These are phyloP conservation scores for Harlomillsia oculata DNA, from an alignment of 1,140 invertebrate species.

Conservation along the genomic window DNA sequence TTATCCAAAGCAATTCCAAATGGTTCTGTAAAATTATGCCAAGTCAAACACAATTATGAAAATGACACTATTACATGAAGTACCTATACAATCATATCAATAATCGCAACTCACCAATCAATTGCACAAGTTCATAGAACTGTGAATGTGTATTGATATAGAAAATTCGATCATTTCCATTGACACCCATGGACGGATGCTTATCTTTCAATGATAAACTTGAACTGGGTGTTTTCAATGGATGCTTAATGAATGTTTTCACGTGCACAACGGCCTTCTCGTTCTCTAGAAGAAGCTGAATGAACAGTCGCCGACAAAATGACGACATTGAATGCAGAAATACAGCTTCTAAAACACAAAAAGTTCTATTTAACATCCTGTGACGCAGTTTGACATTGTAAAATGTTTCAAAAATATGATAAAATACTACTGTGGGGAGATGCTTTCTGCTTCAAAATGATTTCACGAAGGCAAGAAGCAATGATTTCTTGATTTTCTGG, in stretches of 20 bases:
- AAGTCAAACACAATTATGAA: not conserved
- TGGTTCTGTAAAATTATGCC: constrained; percentile 10
- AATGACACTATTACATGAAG: not conserved
- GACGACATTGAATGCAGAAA: constrained; percentile 62
- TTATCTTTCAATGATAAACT: constrained; percentile 21
- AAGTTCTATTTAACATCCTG: not conserved
- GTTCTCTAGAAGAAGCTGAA: constrained; percentile 74
- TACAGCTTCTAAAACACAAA: constrained; percentile 39
- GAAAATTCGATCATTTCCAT: constrained; percentile 30
- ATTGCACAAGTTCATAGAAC: constrained; percentile 23
- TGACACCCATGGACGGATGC: constrained; percentile 35
- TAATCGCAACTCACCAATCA: constrained; percentile 15
- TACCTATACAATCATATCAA: not conserved
- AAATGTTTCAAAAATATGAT: constrained; percentile 6
- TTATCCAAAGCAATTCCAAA: constrained; percentile 19
- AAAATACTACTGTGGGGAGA: constrained; percentile 44
- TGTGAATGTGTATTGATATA: constrained; percentile 21
- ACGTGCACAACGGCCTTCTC: constrained; percentile 68
- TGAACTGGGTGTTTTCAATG: constrained; percentile 17
- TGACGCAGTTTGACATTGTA: too few relatives aligned
- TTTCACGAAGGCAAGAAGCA: constrained; percentile 63
- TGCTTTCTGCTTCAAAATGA: constrained; percentile 56
- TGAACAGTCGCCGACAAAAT: constrained; percentile 71
- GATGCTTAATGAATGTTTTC: constrained; percentile 43
- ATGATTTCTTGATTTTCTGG: constrained; percentile 70